Evolutionary conservation across 2,888 invertebrate genomes (phyloP), one percentile per base, ranked within the genome.

Genomic region (Brenthis daphne): DNA sequence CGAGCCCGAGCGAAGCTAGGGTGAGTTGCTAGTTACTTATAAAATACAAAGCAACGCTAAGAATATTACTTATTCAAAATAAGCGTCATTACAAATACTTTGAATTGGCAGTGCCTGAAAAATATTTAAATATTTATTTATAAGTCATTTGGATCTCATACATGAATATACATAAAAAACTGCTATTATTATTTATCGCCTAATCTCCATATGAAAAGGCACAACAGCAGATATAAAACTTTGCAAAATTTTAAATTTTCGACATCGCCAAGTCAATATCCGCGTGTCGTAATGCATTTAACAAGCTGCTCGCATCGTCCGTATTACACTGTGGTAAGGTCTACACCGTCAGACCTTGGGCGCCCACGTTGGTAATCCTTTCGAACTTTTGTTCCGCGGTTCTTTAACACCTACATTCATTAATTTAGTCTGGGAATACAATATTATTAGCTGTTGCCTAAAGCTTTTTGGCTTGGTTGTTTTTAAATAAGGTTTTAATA

Each of bases 251-350:
- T 37, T 12, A 65, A 29, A 74, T 76, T 76, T 77, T 74, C 71
- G 76, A 75, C 77, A 78, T 73, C 61, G 76, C 75, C 80, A 81
- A 79, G 78, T 70, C 78, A 82, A 83, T 73, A 77, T 80, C 81
- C 82, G 77, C 70, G 77, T 82, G 80, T 77, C 76, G 82, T 76
- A 81, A 79, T 71, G 64, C 67, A 29, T 60, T 48, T 69, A 74
- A 66, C 71, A 67, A 66, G 50, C 47, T 29, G 16, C 51, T 24
- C 57, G 47, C 63, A 60, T 54, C 64, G 54, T 57, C 73, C 65
- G 69, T 76, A 73, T 69, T 48, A 57, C 57, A 67, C 55, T 47
- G 55, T 13, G 47, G 70, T 74, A 76, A 69, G 72, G 67, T 53
- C 68, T 67, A 74, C 16, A 64, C 54, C 72, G 64, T 73, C 68